Evolutionary conservation across 1,140 invertebrate genomes (phyloP).

Genomic region (Phymorhynchus buccinoides): DNA sequence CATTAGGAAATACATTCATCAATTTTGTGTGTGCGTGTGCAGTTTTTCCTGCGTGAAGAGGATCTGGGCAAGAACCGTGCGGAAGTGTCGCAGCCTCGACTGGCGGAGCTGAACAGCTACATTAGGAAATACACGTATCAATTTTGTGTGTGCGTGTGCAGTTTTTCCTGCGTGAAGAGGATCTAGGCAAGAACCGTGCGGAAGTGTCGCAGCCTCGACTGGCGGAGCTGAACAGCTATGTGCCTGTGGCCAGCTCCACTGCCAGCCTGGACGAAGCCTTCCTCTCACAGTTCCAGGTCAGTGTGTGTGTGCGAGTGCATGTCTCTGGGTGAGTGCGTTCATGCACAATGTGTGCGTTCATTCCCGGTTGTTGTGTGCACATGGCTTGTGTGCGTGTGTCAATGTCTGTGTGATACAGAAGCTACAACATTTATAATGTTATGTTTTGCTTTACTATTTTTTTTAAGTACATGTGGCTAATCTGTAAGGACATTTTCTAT

Average conservation of each 20-base stretch:
- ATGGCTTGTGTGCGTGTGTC: too few relatives aligned
- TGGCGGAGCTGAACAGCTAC: slow-evolving; percentile 95
- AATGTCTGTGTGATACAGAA: too few relatives aligned
- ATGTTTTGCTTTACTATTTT: too few relatives aligned
- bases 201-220: slow-evolving; percentile 84
- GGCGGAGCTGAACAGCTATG: slow-evolving; percentile 94
- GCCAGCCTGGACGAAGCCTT: slow-evolving; percentile 85
- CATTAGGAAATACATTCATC: too few relatives aligned
- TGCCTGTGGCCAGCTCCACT: slow-evolving; percentile 83
- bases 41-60: slow-evolving; percentile 91
- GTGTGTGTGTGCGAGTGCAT: slow-evolving; percentile 23
- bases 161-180: slow-evolving; percentile 89
- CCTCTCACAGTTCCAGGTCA: slow-evolving; percentile 83
- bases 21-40: slow-evolving; percentile 74
- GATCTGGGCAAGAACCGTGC: slow-evolving; percentile 93
- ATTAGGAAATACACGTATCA: too few relatives aligned
- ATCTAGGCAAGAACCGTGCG: slow-evolving; percentile 92
- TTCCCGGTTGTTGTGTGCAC: too few relatives aligned
- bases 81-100: slow-evolving; percentile 82
- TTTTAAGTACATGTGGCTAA: too few relatives aligned
- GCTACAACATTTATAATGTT: too few relatives aligned
- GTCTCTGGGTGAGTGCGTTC: not conserved
- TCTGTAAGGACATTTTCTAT: too few relatives aligned
- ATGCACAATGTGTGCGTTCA: too few relatives aligned
- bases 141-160: slow-evolving; percentile 78